A percentile compares a stretch with the other conserved stretches of the same genome.
Evolutionary conservation across 64 coral and sea anemone species (phyloP).

Genomic region (Dendrophyllia cribrosa): DNA sequence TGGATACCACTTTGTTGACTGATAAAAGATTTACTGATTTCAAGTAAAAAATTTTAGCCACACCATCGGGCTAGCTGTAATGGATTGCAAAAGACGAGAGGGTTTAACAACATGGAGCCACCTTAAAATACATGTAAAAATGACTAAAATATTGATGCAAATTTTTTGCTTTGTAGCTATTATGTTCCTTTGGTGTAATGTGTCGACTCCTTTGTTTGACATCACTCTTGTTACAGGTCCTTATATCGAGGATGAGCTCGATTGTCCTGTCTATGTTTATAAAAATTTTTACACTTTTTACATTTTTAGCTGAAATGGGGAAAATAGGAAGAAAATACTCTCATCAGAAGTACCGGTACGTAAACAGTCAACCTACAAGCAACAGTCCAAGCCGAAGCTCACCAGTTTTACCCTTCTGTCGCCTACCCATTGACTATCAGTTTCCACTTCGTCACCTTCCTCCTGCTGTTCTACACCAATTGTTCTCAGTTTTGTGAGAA

Average conservation of each 20-base stretch:
- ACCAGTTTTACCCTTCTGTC: background rate
- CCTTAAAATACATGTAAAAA: no score
- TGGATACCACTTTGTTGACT: no score
- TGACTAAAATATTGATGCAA: no score
- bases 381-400: background rate
- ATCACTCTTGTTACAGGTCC: no score
- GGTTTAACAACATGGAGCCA: no score
- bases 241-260: background rate
- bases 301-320: slow-evolving; percentile 6
- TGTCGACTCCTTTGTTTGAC: no score
- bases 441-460: slow-evolving; percentile 17
- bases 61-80: no score
- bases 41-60: no score
- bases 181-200: no score
- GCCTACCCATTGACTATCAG: slow-evolving; percentile 1
- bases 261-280: background rate
- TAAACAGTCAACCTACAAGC: background rate
- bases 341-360: background rate
- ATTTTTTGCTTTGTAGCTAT: no score
- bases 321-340: slow-evolving; percentile 16
- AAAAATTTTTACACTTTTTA: slow-evolving; percentile 5
- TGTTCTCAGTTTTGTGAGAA: slow-evolving; percentile 19
- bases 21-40: no score
- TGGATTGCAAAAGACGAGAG: no score
- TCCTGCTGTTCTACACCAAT: background rate